Evolutionary conservation across 2,797 vertebrate genomes (phyloP), one percentile per base, ranked within the genome.

Genomic region (Pelochelys cantorii): DNA sequence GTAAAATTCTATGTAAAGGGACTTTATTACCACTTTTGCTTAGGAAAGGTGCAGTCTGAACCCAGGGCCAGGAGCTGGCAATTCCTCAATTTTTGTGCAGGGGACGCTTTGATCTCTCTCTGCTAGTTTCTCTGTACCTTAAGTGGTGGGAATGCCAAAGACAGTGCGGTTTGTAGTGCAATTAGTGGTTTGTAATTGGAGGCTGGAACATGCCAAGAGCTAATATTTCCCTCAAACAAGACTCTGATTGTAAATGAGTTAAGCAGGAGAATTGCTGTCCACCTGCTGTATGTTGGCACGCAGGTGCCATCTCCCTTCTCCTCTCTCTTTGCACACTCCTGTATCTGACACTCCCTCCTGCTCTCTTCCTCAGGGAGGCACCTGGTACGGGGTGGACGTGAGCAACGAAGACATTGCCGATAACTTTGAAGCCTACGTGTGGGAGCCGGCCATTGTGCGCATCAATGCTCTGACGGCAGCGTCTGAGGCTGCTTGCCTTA

Each of bases 331-430:
- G 20, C 34, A 23, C 31, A 31, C 6, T n/a, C 25, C 60, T 1
- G 0, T 79, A 56, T 56, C 0, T 0, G 6, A 37, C 1, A 4
- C 52, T 14, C 59, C 11, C 80, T 31, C 53, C 53, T 12, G 20
- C 1, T 14, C 31, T 1, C 55, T 29, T 81, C 37, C 0, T 22
- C 97, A 99, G 99, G 99, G 99, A 0, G 99, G 99, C 1, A 98
- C 98, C 98, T 99, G 99, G 99, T 99, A 98, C 2, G 99, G 99
- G 0, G 99, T 99, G 87, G 99, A 99, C 3, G 98, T 99, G 78
- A 99, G 98, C 98, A 99, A 98, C 1, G 99, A 99, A 96, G 99
- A 99, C 97, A 99, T 99, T 0, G 98, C 99, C 0, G 99, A 99
- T 95, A 99, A 99, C 98, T 99, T 98, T 0, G 52, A 74, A 2